Base-by-base conservation (phyloP, 2,888 invertebrate species). In the Tiliacea citrago region DNA sequence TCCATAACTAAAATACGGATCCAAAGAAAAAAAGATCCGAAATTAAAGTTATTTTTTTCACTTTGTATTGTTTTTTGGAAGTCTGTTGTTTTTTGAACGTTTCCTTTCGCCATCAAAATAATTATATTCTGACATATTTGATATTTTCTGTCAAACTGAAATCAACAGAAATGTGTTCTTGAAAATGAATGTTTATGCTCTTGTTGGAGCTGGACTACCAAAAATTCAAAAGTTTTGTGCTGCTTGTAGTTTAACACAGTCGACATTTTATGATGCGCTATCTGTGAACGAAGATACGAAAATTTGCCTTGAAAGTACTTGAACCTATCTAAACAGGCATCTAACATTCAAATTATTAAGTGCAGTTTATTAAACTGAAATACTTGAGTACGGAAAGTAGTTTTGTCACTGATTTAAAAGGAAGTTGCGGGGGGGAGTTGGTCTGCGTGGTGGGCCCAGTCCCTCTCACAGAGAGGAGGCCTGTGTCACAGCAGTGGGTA, bases 51-150 rank as follows among this genome's bases (percentile, higher is more conserved):
- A 29, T 29, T 29, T 29, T 29, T 29, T 29, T 29, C 29, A 29
- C 29, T 29, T 29, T 29, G 29, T 29, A 29, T 1, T 29, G 29
- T 29, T 29, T 29, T 29, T 29, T 29, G 29, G 3, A 29, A 29
- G 29, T 29, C 29, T 1, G 29, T 29, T 29, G 29, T 39, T 39
- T 73, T 75, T 75, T 51, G n/a, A 61, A 75, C 75, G 63, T 24
- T 62, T 53, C 35, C 16, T 45, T 47, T 39, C 12, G 8, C 21
- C 24, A 47, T 53, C 16, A 53, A 62, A 47, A 12, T 16, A n/a
- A 24, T 42, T 16, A 21, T 18, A 35, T n/a, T 70, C 18, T 49
- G 21, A 57, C 9, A 29, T 57, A 29, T 57, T 16, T 57, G 51
- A 10, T 35, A 35, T 66, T 66, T 49, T 42, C 42, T 58, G 60